Evolutionary conservation across 2,888 invertebrate genomes (phyloP).

Genomic region (Polyommatus iphigenia): DNA sequence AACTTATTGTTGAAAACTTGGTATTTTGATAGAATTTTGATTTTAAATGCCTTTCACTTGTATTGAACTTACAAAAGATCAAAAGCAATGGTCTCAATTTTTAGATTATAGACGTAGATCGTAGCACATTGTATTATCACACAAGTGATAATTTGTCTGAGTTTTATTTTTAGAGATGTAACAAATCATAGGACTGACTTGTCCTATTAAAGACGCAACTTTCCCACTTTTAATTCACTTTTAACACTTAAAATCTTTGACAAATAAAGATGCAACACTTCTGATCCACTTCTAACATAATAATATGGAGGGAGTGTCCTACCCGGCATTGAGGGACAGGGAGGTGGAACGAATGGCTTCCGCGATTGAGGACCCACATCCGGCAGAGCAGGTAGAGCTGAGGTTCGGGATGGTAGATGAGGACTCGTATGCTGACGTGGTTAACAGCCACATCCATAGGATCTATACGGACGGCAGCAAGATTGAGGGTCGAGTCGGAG

Average conservation of each 20-base stretch:
- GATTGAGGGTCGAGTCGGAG: too few relatives aligned
- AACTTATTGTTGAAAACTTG: not conserved
- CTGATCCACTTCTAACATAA: conserved; percentile 6
- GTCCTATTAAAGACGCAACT: not conserved
- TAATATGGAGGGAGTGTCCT: too few relatives aligned
- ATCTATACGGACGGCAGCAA: too few relatives aligned
- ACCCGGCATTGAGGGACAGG: too few relatives aligned
- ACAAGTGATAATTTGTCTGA: not conserved
- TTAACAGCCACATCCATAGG: too few relatives aligned
- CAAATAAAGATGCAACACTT: not conserved
- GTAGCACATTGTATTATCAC: not conserved
- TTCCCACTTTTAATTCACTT: not conserved
- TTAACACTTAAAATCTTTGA: not conserved
- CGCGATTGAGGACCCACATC: too few relatives aligned
- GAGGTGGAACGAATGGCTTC: too few relatives aligned
- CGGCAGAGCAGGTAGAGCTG: too few relatives aligned
- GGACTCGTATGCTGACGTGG: too few relatives aligned
- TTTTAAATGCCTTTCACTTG: too few relatives aligned
- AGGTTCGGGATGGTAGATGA: too few relatives aligned
- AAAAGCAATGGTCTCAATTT: not conserved
- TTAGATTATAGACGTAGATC: not conserved
- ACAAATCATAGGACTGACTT: not conserved
- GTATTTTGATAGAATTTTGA: not conserved
- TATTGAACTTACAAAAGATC: too few relatives aligned
- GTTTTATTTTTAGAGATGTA: not conserved